Base-by-base conservation (phyloP, 2,888 invertebrate genomes). In the Lamproptera curius region DNA sequence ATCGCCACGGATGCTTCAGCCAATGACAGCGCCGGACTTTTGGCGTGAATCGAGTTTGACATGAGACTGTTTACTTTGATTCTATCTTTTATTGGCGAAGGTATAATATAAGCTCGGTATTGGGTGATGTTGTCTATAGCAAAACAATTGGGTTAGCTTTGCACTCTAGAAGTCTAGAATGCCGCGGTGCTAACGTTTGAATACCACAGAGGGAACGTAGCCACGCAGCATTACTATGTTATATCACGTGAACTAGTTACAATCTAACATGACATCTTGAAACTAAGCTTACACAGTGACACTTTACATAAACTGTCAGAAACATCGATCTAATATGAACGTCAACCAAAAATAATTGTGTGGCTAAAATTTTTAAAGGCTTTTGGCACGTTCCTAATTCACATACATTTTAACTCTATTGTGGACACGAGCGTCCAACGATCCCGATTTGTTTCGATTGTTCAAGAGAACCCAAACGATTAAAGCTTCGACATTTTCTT, bases 401-500 rank as follows among this genome's bases (percentile, higher is more conserved):
- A 75, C 77, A 77, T 67, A 78, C 69, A 74, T 48, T 38, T 61
- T 63, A 63, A 73, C 67, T 59, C 67, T 77, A 70, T 65, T 59
- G 55, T 80, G 86, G 85, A 86, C 87, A 73, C 85, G 86, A 85
- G 82, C 86, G 86, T 74, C 86, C 86, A 87, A 87, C 86, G 86
- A 86, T 64, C 73, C 67, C 52, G 23, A 41, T 39, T 15, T 50
- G n/a, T 55, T 53, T 56, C 41, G 10, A 20, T 16, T 17, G n/a
- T 1, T 16, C 4, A 16, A 9, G n/a, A n/a, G n/a, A n/a, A n/a
- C n/a, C n/a, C n/a, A n/a, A n/a, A n/a, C n/a, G n/a, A n/a, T n/a
- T n/a, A n/a, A n/a, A n/a, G n/a, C n/a, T n/a, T n/a, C n/a, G n/a
- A n/a, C n/a, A n/a, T n/a, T n/a, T n/a, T n/a, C n/a, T n/a, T n/a